Conservation (phyloP, 2,113 vertebrate genomes). For the Nipponia nippon region DNA sequence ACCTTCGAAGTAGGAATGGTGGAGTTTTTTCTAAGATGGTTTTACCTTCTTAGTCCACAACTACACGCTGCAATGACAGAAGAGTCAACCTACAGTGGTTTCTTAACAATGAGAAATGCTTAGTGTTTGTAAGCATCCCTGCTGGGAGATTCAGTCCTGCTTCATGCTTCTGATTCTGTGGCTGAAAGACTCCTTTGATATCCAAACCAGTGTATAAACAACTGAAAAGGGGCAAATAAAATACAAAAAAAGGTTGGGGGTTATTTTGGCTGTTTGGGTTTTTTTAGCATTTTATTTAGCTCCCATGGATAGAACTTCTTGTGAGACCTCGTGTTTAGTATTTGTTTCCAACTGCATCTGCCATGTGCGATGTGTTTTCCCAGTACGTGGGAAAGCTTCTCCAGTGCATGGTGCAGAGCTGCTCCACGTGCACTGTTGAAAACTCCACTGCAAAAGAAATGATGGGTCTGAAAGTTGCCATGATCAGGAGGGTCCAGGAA, state of each 20-base stretch:
- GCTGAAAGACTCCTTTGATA: neutral
- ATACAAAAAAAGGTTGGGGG: neutral
- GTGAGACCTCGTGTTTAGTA: neutral
- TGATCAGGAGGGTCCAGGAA: neutral
- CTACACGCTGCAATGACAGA: neutral
- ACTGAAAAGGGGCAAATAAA: neutral
- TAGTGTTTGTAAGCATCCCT: neutral
- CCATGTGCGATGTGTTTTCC: neutral
- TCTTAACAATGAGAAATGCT: neutral
- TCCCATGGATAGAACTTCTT: neutral
- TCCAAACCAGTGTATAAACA: neutral
- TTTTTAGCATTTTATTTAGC: neutral
- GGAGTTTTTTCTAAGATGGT: neutral
- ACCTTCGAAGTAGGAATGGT: neutral
- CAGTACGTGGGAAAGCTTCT: neutral
- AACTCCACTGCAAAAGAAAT: neutral
- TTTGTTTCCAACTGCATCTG: neutral
- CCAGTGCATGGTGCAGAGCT: neutral
- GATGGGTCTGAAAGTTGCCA: neutral
- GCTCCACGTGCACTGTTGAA: neutral
- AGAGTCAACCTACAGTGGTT: neutral
- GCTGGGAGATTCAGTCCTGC: neutral
- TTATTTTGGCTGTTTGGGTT: neutral
- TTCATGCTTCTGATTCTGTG: neutral
- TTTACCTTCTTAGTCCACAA: neutral